Base-by-base conservation (phyloP, 2,888 invertebrate genomes). In the Hypsopygia costalis region DNA sequence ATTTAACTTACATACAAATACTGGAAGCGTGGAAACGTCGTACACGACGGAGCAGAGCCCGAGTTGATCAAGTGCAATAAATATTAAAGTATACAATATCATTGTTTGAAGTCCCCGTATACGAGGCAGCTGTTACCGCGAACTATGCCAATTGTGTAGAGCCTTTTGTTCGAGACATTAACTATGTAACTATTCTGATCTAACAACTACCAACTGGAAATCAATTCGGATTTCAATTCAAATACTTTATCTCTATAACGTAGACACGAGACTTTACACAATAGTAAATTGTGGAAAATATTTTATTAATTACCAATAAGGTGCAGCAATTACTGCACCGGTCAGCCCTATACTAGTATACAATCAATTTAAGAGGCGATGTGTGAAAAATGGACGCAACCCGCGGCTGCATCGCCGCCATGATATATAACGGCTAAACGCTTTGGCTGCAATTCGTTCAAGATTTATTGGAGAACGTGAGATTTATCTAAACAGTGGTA, bases 71-170 rank as follows among this genome's bases (percentile, higher is more conserved):
- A 82, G 77, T 80, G 79, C 78, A 78, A 87, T 87, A 85, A 86
- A 87, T 87, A 85, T 87, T 87, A 81, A 83, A 85, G 77, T 77
- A n/a, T 78, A 78, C 79, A 76, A 76, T 81, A 81, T 81, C 81
- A 81, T 87, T 86, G 85, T 85, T 80, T 69, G 71, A 76, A 69
- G 71, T 72, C 65, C 65, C 68, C 59, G 67, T 69, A 57, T 57
- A 63, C 66, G 58, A 70, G 71, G 69, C 79, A 74, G 77, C 76
- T 73, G 72, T 69, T 75, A 60, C 74, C 69, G 68, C 65, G 67
- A 81, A 81, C 83, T 82, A 82, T 76, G 81, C 76, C 79, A 75
- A 80, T 81, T 82, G 78, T 82, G 74, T 71, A 51, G 61, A 63
- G 61, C 72, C 76, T 75, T 81, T 86, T 87, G 85, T 83, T 74